phyloP scores from a whole-genome alignment of 1,140 invertebrate species.

The Heliconius hewitsoni region DNA sequence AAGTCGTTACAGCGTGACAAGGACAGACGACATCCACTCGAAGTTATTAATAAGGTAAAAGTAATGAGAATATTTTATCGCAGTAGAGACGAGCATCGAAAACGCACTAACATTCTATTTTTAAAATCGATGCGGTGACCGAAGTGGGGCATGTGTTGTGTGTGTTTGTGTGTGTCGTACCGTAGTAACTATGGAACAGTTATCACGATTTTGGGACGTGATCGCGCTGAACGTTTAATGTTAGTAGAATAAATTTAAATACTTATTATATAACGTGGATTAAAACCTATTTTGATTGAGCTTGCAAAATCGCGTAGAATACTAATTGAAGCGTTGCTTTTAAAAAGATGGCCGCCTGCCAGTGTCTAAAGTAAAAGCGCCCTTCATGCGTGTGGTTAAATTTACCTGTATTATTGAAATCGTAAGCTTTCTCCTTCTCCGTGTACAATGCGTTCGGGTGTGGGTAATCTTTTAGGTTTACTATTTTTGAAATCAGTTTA shows the following conservation, averaged over 20 bases:
- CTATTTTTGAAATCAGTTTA: slow-evolving; percentile 48
- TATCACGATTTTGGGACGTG: slow-evolving; percentile 41
- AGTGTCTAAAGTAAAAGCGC: slow-evolving; percentile 46
- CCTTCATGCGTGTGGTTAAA: slow-evolving; percentile 48
- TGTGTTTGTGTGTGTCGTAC: not conserved
- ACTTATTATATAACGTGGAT: slow-evolving; percentile 29
- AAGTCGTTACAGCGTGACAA: not conserved
- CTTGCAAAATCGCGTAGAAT: slow-evolving; percentile 35
- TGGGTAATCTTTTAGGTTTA: slow-evolving; percentile 50
- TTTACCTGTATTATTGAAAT: slow-evolving; percentile 50
- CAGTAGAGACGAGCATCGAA: slow-evolving; percentile 55
- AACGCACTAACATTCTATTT: slow-evolving; percentile 72
- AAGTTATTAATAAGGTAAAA: slow-evolving; percentile 23
- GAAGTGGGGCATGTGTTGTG: slow-evolving; percentile 62
- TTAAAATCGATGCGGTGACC: slow-evolving; percentile 75
- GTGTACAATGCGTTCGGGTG: slow-evolving; percentile 44
- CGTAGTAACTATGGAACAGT: slow-evolving; percentile 63
- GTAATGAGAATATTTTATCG: slow-evolving; percentile 55
- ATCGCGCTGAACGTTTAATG: slow-evolving; percentile 19
- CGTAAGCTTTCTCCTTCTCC: slow-evolving; percentile 57
- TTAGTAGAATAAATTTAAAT: slow-evolving; percentile 25
- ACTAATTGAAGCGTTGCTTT: slow-evolving; percentile 33
- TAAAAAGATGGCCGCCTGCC: slow-evolving; percentile 52
- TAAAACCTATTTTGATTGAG: slow-evolving; percentile 49
- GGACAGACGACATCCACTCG: not conserved